Evolutionary conservation across 2,888 invertebrate genomes (phyloP).

Genomic region (Pyrgus malvae): DNA sequence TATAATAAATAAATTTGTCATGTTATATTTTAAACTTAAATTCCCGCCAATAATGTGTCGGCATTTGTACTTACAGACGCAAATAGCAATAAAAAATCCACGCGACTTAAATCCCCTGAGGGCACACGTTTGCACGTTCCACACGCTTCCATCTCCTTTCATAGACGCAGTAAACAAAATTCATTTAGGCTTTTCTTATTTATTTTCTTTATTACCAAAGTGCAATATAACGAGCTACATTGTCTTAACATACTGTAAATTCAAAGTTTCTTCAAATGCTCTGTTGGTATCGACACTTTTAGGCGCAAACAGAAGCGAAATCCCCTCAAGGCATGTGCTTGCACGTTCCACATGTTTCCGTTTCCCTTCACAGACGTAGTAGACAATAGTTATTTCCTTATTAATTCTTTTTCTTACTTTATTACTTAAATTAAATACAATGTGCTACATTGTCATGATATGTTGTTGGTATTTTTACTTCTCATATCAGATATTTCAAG

Average conservation of each 20-base stretch:
- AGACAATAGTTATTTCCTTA: constrained; percentile 46
- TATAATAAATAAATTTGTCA: too few relatives aligned
- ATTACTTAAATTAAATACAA: too few relatives aligned
- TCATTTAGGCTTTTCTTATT: constrained; percentile 36
- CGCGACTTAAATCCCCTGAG: constrained; percentile 66
- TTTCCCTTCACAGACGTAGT: constrained; percentile 53
- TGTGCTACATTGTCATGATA: too few relatives aligned
- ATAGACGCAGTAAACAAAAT: constrained; percentile 54
- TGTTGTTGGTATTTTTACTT: too few relatives aligned
- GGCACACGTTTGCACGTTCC: constrained; percentile 61
- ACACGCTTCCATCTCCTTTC: constrained; percentile 51
- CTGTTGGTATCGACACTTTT: constrained; percentile 67
- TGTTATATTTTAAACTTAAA: too few relatives aligned
- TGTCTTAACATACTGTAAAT: too few relatives aligned
- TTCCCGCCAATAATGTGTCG: too few relatives aligned
- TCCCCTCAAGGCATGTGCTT: constrained; percentile 57
- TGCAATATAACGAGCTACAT: too few relatives aligned
- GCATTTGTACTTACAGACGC: constrained; percentile 67
- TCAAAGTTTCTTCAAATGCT: too few relatives aligned
- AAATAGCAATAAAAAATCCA: constrained; percentile 79
- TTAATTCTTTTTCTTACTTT: constrained; percentile 30
- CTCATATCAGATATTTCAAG: too few relatives aligned
- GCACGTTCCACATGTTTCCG: constrained; percentile 64
- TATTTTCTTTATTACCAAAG: constrained; percentile 9
- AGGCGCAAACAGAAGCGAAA: constrained; percentile 78